Evolutionary conservation across 2,888 invertebrate genomes (phyloP).

Genomic region (Papilio elwesi): DNA sequence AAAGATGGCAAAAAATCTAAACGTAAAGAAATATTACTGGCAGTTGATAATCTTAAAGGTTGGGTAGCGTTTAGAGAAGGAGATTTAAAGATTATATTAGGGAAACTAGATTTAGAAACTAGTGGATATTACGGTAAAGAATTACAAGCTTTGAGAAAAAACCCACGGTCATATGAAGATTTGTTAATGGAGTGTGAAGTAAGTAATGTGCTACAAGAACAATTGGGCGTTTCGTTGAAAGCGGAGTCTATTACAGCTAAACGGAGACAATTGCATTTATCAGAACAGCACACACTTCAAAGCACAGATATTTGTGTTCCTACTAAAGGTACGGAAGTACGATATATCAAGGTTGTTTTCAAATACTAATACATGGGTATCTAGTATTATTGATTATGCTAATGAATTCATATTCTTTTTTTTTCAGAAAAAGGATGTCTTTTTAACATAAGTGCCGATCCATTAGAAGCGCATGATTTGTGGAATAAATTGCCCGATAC

Average conservation of each 20-base stretch:
- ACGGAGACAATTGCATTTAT: constrained; percentile 49
- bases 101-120: constrained; percentile 49
- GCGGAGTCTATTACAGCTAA: constrained; percentile 49
- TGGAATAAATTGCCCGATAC: constrained; percentile 56
- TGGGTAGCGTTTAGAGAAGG: constrained; percentile 64
- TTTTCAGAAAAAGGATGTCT: constrained; percentile 63
- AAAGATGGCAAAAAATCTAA: constrained; percentile 64
- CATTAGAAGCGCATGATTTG: constrained; percentile 56
- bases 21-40: constrained; percentile 78
- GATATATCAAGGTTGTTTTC: constrained; percentile 7
- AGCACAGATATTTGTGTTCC: constrained; percentile 54
- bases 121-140: constrained; percentile 54
- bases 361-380: no score
- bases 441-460: constrained; percentile 59
- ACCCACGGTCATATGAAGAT: constrained; percentile 53
- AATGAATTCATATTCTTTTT: constrained; percentile 9
- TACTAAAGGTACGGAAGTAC: constrained; percentile 50
- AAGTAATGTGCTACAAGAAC: constrained; percentile 54
- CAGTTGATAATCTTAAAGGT: constrained; percentile 75
- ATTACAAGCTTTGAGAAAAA: constrained; percentile 47
- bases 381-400: neutral
- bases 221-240: constrained; percentile 51
- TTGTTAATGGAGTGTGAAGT: constrained; percentile 54
- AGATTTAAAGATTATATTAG: constrained; percentile 61
- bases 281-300: constrained; percentile 28